Evolutionary conservation across 2,797 vertebrate genomes (phyloP).

Genomic region (Channa striata): DNA sequence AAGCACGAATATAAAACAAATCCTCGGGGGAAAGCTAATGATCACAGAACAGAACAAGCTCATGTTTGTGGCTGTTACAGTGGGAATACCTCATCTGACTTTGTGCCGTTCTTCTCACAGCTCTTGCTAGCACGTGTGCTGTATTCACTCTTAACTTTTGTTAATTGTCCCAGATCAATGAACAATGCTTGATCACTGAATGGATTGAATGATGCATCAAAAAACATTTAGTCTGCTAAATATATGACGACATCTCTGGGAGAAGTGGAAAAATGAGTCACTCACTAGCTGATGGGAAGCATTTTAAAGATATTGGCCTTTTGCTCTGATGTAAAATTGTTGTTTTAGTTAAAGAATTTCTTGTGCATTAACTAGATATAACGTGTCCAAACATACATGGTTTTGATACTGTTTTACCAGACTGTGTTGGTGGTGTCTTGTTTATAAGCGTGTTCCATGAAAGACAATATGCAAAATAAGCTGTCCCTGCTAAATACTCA

Average conservation of each 20-base stretch:
- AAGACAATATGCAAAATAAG: constrained; percentile 38
- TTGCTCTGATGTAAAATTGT: not conserved
- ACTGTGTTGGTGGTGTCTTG: constrained; percentile 22
- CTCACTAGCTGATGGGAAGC: no score
- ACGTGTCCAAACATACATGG: not conserved
- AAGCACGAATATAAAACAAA: constrained; percentile 23
- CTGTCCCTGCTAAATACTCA: constrained; percentile 32
- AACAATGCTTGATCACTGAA: constrained; percentile 48
- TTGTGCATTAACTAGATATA: not conserved
- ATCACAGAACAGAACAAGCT: constrained; percentile 49
- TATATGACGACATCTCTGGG: not conserved
- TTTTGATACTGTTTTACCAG: not conserved
- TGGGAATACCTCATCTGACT: constrained; percentile 42
- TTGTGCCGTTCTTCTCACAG: constrained; percentile 33
- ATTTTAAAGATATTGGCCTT: no score
- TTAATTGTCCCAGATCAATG: constrained; percentile 56
- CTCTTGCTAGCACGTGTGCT: constrained; percentile 19
- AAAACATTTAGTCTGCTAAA: not conserved
- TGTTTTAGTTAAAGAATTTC: not conserved
- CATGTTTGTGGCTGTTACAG: constrained; percentile 42
- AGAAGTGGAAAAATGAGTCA: constrained; percentile 8
- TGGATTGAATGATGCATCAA: constrained; percentile 23
- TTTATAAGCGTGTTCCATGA: constrained; percentile 32
- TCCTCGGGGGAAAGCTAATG: constrained; percentile 39
- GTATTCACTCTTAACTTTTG: constrained; percentile 43